A percentile compares a stretch with the other conserved stretches of the same genome.
Conservation (phyloP, 2,888 invertebrate genomes). For the Lasius fuliginosus region DNA sequence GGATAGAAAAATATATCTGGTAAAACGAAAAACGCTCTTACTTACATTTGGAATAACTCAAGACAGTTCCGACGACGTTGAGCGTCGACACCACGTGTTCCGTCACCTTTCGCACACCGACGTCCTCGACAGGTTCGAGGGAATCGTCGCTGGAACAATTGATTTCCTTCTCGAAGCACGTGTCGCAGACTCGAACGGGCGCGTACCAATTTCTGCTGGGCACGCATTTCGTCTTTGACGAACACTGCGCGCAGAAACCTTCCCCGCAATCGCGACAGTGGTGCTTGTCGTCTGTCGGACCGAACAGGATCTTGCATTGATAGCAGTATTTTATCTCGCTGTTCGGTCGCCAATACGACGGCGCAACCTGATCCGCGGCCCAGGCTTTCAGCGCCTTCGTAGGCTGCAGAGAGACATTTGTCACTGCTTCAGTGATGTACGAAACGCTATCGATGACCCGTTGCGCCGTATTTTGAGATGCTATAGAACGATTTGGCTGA, state of each 20-base stretch:
- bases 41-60: slow-evolving; percentile 92
- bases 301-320: slow-evolving; percentile 89
- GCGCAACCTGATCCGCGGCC: slow-evolving; percentile 93
- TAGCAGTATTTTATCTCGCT: slow-evolving; percentile 91
- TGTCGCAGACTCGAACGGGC: slow-evolving; percentile 92
- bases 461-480: slow-evolving; percentile 89
- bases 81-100: slow-evolving; percentile 92
- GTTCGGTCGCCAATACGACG: slow-evolving; percentile 94
- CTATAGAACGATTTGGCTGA: slow-evolving; percentile 74
- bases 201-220: slow-evolving; percentile 91
- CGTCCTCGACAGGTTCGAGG: slow-evolving; percentile 84
- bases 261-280: slow-evolving; percentile 93
- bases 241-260: slow-evolving; percentile 92
- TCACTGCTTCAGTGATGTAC: slow-evolving; percentile 89
- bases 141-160: slow-evolving; percentile 79
- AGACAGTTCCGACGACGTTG: slow-evolving; percentile 90
- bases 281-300: slow-evolving; percentile 89
- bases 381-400: slow-evolving; percentile 90
- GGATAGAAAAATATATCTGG: not conserved
- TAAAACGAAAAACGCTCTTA: slow-evolving; percentile 29
- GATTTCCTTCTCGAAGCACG: slow-evolving; percentile 87
- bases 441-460: slow-evolving; percentile 90
- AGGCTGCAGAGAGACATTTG: slow-evolving; percentile 91
- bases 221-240: slow-evolving; percentile 90
- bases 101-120: slow-evolving; percentile 89